Evolutionary conservation across 2,797 vertebrate species (phyloP), one percentile per base, ranked within the genome.

Genomic region (Acipenser transmontanus): DNA sequence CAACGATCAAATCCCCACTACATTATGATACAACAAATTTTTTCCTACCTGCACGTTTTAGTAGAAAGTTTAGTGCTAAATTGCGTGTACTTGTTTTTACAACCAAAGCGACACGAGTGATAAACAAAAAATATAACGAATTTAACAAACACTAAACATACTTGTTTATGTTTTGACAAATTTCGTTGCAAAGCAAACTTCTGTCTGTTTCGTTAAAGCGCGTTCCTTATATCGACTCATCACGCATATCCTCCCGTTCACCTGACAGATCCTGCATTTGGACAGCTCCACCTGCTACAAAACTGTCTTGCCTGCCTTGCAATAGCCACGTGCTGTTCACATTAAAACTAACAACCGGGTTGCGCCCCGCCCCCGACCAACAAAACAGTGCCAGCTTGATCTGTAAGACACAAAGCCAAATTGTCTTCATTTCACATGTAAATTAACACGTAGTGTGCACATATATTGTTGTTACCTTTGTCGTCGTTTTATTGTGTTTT

Each of bases 291-390:
- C 81, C 60, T 34, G n/a, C 47, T 61, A 8, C 80, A 50, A 72
- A 77, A 74, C 76, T 47, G 81, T 81, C 81, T 79, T 74, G 80
- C 71, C 80, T 74, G 74, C 79, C 76, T 79, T 82, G 73, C 82
- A 81, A 79, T 77, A 66, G 84, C 85, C 87, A 90, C 87, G 87
- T 88, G 87, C 80, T 71, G 71, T 68, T 69, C 73, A 72, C 71
- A 71, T 74, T 68, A 74, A 76, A 75, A 62, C 71, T 68, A 74
- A 47, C 17, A 61, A 60, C 73, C 74, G 63, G 68, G 66, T 76
- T 34, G 69, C 68, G 76, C 80, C 81, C 78, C 78, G 71, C 82
- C 78, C 73, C 14, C 59, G 47, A 65, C 52, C 68, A 52, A 54
- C 34, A 71, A 59, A 65, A 49, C 14, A 7, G 48, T 69, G 4